Percentiles rank a stretch among this genome's conserved stretches.
Conservation (phyloP, 2,888 invertebrate genomes). For the Julus scandinavius region DNA sequence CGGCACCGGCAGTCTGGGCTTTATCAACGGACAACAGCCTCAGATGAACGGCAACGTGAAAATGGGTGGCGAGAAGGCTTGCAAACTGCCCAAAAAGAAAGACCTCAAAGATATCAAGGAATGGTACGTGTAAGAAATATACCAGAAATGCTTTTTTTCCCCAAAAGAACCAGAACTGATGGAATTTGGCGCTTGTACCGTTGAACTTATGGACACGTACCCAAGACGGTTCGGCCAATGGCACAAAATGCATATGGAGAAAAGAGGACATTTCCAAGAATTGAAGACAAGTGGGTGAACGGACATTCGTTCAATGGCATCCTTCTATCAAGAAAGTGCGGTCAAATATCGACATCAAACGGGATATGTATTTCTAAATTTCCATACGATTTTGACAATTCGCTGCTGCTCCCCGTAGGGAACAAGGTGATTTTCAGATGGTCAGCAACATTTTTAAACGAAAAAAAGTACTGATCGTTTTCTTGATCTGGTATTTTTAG, state of each 20-base stretch:
- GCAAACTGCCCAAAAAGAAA: constrained; percentile 62
- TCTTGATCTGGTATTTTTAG: too few species aligned
- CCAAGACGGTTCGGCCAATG: too few species aligned
- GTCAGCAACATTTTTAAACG: background rate
- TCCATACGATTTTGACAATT: constrained; percentile 21
- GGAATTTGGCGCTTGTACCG: background rate
- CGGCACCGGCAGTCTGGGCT: constrained; percentile 60
- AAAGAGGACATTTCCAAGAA: background rate
- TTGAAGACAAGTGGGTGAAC: background rate
- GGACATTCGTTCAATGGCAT: background rate
- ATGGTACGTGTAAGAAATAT: constrained; percentile 85
- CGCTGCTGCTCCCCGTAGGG: background rate
- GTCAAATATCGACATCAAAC: constrained; percentile 16
- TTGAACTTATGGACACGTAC: background rate
- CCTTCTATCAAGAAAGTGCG: background rate
- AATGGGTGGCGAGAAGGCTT: constrained; percentile 74
- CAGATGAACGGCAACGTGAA: constrained; percentile 68
- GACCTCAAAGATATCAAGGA: constrained; percentile 88
- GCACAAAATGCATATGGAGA: background rate
- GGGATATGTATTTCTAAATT: constrained; percentile 19
- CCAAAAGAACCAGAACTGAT: background rate
- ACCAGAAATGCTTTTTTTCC: background rate
- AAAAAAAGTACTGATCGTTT: background rate
- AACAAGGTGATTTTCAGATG: background rate
- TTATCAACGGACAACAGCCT: constrained; percentile 64